Evolutionary conservation across 1,140 invertebrate species (phyloP).

Genomic region (Metopolophium dirhodum): DNA sequence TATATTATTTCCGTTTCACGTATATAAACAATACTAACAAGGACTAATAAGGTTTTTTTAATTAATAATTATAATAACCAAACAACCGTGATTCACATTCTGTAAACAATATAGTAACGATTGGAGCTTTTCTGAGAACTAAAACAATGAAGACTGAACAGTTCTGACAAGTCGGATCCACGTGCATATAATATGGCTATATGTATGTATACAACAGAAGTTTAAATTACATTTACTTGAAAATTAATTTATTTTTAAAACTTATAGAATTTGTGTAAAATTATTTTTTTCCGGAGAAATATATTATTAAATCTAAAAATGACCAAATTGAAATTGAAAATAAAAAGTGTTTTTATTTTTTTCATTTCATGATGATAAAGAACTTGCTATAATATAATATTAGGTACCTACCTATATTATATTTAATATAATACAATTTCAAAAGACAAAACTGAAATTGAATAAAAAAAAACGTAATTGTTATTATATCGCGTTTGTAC

Average conservation of each 20-base stretch:
- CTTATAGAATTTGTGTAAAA: background rate
- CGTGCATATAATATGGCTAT: background rate
- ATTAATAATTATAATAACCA: background rate
- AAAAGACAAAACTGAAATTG: background rate
- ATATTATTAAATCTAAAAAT: background rate
- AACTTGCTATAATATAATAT: background rate
- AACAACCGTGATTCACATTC: background rate
- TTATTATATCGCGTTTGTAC: background rate
- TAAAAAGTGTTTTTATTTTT: background rate
- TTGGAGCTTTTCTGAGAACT: background rate
- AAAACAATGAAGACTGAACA: background rate
- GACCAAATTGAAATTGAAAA: conserved; percentile 13
- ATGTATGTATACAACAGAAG: background rate
- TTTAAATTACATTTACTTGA: conserved; percentile 3
- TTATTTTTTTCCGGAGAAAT: background rate
- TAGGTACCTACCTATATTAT: background rate
- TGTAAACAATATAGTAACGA: background rate
- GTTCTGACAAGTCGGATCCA: background rate
- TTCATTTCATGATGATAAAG: background rate
- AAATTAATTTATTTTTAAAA: conserved; percentile 8
- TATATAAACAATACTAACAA: background rate
- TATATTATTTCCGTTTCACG: background rate
- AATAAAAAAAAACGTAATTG: background rate
- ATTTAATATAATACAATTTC: background rate
- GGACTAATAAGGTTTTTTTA: background rate